Evolutionary conservation across 37 sponge, comb jelly and placozoan genomes (phyloP).

Genomic region (Haliclona indistincta): DNA sequence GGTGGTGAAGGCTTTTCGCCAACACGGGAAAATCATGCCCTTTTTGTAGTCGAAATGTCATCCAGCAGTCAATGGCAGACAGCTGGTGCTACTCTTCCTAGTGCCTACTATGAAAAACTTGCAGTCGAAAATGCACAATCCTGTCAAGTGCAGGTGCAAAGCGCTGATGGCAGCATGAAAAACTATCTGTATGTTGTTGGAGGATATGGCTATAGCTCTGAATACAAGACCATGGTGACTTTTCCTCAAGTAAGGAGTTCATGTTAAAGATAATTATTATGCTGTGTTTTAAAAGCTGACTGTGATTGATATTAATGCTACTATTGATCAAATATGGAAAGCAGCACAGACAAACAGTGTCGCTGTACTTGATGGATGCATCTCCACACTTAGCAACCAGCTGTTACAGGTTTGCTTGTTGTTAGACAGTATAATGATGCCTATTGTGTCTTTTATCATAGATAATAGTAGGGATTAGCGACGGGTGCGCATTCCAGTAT

Average conservation of each 20-base stretch:
- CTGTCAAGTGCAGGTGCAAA: not conserved
- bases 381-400: not conserved
- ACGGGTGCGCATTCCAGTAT: no score
- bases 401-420: conserved; percentile 12
- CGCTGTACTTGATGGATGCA: not conserved
- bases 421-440: no score
- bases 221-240: not conserved
- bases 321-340: not conserved
- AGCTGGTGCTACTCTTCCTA: not conserved
- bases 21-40: not conserved
- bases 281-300: not conserved
- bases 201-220: conserved; percentile 4
- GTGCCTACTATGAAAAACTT: not conserved
- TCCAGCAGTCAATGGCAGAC: not conserved
- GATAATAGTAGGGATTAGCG: no score
- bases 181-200: conserved; percentile 12
- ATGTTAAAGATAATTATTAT: not conserved
- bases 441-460: no score
- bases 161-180: no score
- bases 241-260: not conserved
- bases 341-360: not conserved
- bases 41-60: conserved; percentile 6
- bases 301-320: not conserved
- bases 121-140: conserved; percentile 15
- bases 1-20: not conserved